These are phyloP conservation scores for Petrolisthes cinctipes DNA, from an alignment of 2,888 invertebrate species.

Conservation along the genomic window DNA sequence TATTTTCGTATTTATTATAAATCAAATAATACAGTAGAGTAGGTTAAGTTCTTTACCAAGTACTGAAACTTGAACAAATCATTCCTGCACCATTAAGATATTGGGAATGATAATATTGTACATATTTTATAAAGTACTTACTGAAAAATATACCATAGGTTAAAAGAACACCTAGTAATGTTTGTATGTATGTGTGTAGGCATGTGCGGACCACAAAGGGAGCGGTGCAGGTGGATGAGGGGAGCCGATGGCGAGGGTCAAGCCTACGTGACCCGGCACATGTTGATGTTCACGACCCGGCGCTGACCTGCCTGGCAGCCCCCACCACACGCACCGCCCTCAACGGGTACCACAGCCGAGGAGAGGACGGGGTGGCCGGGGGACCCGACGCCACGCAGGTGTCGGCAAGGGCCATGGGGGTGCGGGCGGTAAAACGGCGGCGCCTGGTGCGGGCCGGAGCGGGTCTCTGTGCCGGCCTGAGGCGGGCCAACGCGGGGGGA, in stretches of 20 bases:
- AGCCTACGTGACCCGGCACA: constrained; percentile 58
- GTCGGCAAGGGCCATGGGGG: constrained; percentile 10
- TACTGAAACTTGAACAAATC: no score
- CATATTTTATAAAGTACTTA: no score
- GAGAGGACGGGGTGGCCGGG: constrained; percentile 34
- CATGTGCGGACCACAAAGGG: constrained; percentile 58
- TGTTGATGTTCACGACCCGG: constrained; percentile 59
- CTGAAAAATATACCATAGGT: no score
- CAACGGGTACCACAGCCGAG: constrained; percentile 57
- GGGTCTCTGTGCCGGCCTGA: constrained; percentile 50
- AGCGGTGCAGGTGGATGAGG: constrained; percentile 54
- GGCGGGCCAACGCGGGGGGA: constrained; percentile 47
- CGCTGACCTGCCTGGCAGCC: constrained; percentile 58
- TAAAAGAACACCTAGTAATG: no score
- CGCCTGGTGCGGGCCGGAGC: constrained; percentile 57
- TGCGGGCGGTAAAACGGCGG: constrained; percentile 46
- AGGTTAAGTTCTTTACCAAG: no score
- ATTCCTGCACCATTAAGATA: no score
- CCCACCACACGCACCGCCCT: constrained; percentile 51
- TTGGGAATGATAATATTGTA: no score
- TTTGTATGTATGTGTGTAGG: constrained; percentile 14
- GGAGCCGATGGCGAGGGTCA: constrained; percentile 39
- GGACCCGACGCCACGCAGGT: constrained; percentile 20
- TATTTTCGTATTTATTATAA: no score
- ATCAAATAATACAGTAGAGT: no score